Evolutionary conservation across 2,113 vertebrate genomes (phyloP), one percentile per base, ranked within the genome.

Genomic region (Formicarius rufipectus): DNA sequence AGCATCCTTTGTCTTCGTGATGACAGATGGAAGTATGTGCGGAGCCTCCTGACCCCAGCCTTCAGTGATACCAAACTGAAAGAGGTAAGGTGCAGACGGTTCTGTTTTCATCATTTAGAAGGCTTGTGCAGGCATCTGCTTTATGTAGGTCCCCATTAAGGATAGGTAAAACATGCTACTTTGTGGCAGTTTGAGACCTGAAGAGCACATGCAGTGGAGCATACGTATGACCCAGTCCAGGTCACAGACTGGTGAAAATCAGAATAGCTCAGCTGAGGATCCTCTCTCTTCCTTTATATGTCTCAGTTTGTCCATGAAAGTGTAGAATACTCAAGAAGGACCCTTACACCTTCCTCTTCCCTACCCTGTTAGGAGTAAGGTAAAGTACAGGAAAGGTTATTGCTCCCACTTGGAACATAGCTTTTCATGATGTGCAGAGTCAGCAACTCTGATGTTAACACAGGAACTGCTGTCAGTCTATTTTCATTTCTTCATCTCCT

Each of bases 11-110:
- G 98, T 93, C 93, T 99, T 90, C 98, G 98, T 49, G 98, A 98
- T 75, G 98, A 98, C 59, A 98, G 95, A 76, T 99, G 99, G 99
- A 98, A 98, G 95, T 97, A 98, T n/a, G 98, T 99, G 71, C 97
- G 98, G 77, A 98, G 98, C 39, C 80, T 98, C 69, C 98, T 99
- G 89, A 99, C 98, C 14, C 98, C 98, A 5, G 98, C 98, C 24
- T 99, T 99, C 97, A 98, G 98, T 2, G 94, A 98, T 10, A 96
- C 98, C 79, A 99, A 98, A 92, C 98, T 99, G 96, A 98, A 97
- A 94, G 98, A 98, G 98, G 99, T 99, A 97, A 98, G 97, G 53
- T 63, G 10, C 19, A 64, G 53, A 63, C 64, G 55, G 28, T 10
- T 30, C 67, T 55, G 27, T 23, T 23, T 69, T 80, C 39, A 16